These are phyloP conservation scores for Calypte anna DNA, from an alignment of 2,113 vertebrate genomes.

Conservation along the genomic window DNA sequence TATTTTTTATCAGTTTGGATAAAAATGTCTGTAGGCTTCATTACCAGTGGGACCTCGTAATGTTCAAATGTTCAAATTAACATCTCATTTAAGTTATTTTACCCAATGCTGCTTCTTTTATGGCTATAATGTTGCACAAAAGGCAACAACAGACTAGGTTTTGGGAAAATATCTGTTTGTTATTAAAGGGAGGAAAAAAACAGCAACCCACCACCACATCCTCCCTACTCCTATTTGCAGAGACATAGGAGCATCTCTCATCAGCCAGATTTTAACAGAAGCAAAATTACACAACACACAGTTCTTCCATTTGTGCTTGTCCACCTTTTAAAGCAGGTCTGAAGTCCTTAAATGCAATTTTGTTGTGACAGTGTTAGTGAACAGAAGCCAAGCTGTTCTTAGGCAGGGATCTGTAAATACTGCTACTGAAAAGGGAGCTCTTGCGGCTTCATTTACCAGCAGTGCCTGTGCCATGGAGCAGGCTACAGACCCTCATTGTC, in stretches of 20 bases:
- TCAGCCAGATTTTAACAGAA: background rate
- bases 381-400: background rate
- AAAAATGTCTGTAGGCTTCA: background rate
- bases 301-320: background rate
- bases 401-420: background rate
- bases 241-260: background rate
- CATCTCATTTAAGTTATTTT: background rate
- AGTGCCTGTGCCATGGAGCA: background rate
- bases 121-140: background rate
- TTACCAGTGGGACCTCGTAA: background rate
- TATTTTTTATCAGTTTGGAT: background rate
- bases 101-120: background rate
- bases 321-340: background rate
- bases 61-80: background rate
- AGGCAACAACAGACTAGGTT: background rate
- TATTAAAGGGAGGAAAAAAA: background rate
- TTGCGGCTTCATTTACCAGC: background rate
- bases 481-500: background rate
- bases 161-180: background rate
- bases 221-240: background rate
- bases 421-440: background rate
- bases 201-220: background rate
- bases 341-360: background rate
- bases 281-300: background rate
- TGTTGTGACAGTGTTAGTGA: background rate